Base-by-base conservation (phyloP, 2,888 invertebrate species). In the Spilarctia lutea region DNA sequence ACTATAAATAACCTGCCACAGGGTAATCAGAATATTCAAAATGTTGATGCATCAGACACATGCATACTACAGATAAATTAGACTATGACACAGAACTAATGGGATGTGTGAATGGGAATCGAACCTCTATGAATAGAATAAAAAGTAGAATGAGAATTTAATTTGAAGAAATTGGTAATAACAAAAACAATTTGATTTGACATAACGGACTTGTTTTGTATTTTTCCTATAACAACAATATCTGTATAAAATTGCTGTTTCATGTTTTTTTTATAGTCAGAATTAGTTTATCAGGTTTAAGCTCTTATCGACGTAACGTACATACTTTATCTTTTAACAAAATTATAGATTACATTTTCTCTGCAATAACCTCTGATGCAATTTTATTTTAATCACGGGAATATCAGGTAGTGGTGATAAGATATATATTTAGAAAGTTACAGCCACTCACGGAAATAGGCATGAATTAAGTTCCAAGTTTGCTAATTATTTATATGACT, bases 371-470 rank as follows among this genome's bases (percentile, higher is more conserved):
- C 30, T 56, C 16, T 63, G 18, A 39, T 48, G 24, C 48, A 48
- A 48, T 48, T 68, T 69, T 78, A 78, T 75, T 79, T 83, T 67
- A 78, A 79, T 78, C 77, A 81, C 75, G 75, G 80, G 81, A 81
- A 77, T 79, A 79, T 70, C 73, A 80, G 83, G 86, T 78, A 83
- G 71, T 72, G 63, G 65, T 81, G 87, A 87, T 89, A 88, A 87
- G 89, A 89, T 88, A 87, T 81, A 80, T 75, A 45, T 74, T 76
- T 85, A 85, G 85, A 88, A 87, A 87, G 82, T 84, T 79, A 78
- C 73, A 73, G 85, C 80, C 77, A 75, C 74, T 77, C 30, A 56
- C 35, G 39, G 69, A 60, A 45, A 42, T 63, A 18, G 52, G 52
- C 52, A n/a, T 30, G 30, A 63, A 63, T 63, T 63, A 24, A 71